Percentiles rank a stretch among this genome's conserved stretches.
phyloP scores from a whole-genome alignment of 2,797 vertebrate genomes.

The Epinephelus coioides region DNA sequence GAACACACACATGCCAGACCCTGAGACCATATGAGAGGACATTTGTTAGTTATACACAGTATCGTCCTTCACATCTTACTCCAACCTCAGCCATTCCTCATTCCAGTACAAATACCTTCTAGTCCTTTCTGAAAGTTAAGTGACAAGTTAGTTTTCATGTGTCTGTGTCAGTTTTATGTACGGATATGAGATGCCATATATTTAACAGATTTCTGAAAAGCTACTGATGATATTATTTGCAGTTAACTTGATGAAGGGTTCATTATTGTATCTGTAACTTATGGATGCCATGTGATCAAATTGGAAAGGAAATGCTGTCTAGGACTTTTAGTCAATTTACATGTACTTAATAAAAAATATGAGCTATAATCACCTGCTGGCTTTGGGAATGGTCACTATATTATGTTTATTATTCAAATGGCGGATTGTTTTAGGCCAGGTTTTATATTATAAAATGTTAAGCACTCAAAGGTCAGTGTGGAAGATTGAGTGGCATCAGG shows the following conservation, averaged over 20 bases:
- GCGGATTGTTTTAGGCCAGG: background rate
- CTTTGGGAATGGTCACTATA: background rate
- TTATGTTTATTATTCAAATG: background rate
- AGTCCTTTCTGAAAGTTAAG: slow-evolving; percentile 21
- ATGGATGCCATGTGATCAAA: slow-evolving; percentile 20
- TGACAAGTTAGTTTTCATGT: slow-evolving; percentile 4
- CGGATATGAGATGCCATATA: slow-evolving; percentile 16
- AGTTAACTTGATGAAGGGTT: background rate
- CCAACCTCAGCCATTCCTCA: slow-evolving; percentile 43
- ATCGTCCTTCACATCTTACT: slow-evolving; percentile 1
- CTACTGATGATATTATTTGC: slow-evolving; percentile 43
- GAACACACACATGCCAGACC: slow-evolving; percentile 63
- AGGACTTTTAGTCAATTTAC: background rate
- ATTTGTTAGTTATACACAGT: background rate
- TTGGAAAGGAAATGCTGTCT: slow-evolving; percentile 45
- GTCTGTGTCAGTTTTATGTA: slow-evolving; percentile 6
- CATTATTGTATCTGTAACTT: slow-evolving; percentile 9
- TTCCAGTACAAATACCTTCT: background rate
- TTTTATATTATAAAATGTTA: background rate
- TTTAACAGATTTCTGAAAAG: slow-evolving; percentile 20
- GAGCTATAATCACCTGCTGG: background rate
- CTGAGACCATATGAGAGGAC: slow-evolving; percentile 48
- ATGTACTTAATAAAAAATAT: background rate
- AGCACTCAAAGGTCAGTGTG: too few species aligned
- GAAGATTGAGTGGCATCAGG: too few species aligned